These are phyloP conservation scores for Drosophila diplacantha DNA, from an alignment of 2,888 invertebrate genomes.

Conservation along the genomic window DNA sequence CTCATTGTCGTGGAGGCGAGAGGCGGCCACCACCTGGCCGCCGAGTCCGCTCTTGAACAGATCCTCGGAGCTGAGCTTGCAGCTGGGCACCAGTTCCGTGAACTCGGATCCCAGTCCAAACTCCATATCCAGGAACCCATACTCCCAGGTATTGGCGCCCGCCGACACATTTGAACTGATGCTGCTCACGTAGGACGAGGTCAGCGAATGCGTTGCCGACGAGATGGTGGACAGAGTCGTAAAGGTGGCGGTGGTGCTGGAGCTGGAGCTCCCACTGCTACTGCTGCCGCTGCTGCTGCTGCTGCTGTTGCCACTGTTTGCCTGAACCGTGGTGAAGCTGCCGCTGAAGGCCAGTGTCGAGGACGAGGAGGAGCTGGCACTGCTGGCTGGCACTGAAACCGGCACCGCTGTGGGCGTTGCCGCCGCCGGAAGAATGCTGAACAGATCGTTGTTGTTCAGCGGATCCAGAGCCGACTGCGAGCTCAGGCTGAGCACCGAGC, in stretches of 20 bases:
- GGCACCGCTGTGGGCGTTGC: constrained; percentile 73
- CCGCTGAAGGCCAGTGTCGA: constrained; percentile 73
- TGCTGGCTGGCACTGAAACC: constrained; percentile 52
- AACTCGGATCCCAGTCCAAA: constrained; percentile 79
- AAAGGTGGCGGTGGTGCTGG: constrained; percentile 72
- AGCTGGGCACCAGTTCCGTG: constrained; percentile 79
- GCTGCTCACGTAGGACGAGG: constrained; percentile 75
- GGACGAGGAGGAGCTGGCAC: constrained; percentile 31
- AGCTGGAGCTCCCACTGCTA: constrained; percentile 37
- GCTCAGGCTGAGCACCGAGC: constrained; percentile 91
- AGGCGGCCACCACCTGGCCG: constrained; percentile 72
- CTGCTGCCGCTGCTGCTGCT: too few species aligned
- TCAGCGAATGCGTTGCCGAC: constrained; percentile 74
- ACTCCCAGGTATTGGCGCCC: constrained; percentile 76
- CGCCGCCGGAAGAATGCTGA: constrained; percentile 74
- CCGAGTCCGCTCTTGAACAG: constrained; percentile 78
- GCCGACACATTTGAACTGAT: constrained; percentile 69
- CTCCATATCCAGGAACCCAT: constrained; percentile 78
- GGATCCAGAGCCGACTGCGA: constrained; percentile 92
- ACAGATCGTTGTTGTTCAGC: constrained; percentile 87
- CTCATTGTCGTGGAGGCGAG: constrained; percentile 73
- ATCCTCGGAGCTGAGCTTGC: constrained; percentile 80
- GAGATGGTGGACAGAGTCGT: constrained; percentile 76
- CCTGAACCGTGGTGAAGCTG: constrained; percentile 73
- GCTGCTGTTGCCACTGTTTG: constrained; percentile 37